These are phyloP conservation scores for Triplophysa siluroides DNA, from an alignment of 2,113 vertebrate genomes.

Conservation along the genomic window DNA sequence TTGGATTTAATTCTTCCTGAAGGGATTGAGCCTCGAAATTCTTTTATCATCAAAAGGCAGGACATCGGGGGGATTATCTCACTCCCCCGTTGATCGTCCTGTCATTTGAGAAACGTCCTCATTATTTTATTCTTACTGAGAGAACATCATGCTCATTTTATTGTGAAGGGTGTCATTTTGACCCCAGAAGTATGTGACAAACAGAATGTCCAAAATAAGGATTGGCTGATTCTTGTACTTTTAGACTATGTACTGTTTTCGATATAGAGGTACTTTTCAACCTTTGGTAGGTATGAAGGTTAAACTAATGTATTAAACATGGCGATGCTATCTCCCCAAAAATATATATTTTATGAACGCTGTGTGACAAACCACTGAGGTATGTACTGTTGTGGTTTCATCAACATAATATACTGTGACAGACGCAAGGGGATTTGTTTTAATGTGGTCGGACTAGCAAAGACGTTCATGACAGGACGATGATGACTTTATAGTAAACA, in stretches of 20 bases:
- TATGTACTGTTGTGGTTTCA: background rate
- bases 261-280: no score
- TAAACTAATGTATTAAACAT: no score
- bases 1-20: constrained; percentile 46
- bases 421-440: background rate
- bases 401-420: background rate
- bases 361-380: background rate
- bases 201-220: no score
- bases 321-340: no score
- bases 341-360: background rate
- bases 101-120: constrained; percentile 26
- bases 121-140: constrained; percentile 35
- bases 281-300: no score
- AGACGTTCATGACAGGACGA: background rate
- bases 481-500: background rate
- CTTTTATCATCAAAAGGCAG: constrained; percentile 66
- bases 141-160: constrained; percentile 10
- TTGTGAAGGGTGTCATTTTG: no score
- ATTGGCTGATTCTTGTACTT: no score
- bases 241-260: no score
- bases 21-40: constrained; percentile 41
- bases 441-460: background rate
- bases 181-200: no score
- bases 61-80: constrained; percentile 42
- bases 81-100: constrained; percentile 51